phyloP scores from a whole-genome alignment of 2,797 vertebrate genomes.

The Arrhamphus sclerolepis region DNA sequence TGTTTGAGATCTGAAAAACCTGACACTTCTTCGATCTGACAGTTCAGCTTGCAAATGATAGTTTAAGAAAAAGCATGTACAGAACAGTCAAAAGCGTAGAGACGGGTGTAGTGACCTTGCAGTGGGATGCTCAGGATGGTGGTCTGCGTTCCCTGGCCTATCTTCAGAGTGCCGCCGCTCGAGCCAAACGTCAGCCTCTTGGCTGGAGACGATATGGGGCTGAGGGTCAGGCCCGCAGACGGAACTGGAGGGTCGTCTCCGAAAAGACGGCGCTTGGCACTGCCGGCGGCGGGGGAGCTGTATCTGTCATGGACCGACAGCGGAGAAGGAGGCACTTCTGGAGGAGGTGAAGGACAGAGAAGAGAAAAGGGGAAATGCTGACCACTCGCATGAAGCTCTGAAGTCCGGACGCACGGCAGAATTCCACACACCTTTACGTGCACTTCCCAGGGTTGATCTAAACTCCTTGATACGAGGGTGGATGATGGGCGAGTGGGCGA shows the following conservation, averaged over 20 bases:
- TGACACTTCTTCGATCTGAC: too few species aligned
- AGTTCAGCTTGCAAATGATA: too few species aligned
- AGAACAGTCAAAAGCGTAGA: too few species aligned
- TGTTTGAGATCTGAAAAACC: too few species aligned
- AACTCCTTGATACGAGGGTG: conserved; percentile 96
- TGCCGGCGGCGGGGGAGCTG: conserved; percentile 93
- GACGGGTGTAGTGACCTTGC: conserved; percentile 80
- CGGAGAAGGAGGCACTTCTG: conserved; percentile 89
- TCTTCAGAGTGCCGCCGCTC: conserved; percentile 74
- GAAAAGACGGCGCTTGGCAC: conserved; percentile 94
- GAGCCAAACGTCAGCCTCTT: conserved; percentile 81
- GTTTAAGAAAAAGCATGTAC: too few species aligned
- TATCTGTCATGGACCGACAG: conserved; percentile 93
- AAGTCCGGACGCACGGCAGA: too few species aligned
- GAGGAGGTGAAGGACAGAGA: not conserved
- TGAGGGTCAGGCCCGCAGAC: rapidly evolving
- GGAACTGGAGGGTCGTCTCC: conserved; percentile 82
- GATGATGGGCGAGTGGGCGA: conserved; percentile 91
- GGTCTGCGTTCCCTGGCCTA: conserved; percentile 72
- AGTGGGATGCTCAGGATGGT: conserved; percentile 86
- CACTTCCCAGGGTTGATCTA: conserved; percentile 86
- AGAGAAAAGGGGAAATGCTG: rapidly evolving
- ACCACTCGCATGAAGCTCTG: not conserved
- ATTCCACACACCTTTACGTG: conserved; percentile 79
- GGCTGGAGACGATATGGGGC: conserved; percentile 71